These are phyloP conservation scores for Hoplodrina ambigua DNA, from an alignment of 2,888 invertebrate genomes.

Conservation along the genomic window DNA sequence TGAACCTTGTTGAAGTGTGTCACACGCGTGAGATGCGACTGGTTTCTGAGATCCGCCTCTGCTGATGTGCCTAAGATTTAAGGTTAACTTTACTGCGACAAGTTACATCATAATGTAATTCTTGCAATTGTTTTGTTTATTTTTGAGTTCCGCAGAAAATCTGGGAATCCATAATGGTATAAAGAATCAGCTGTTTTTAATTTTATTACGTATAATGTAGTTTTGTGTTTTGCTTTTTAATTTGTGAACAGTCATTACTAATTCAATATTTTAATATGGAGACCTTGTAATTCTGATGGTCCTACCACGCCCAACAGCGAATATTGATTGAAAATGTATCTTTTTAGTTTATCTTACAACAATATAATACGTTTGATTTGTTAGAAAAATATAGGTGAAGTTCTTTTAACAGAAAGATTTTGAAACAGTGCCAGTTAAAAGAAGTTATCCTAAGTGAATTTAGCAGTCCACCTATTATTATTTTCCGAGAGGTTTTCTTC, in stretches of 20 bases:
- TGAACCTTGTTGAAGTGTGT: conserved; percentile 81
- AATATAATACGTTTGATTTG: background rate
- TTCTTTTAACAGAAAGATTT: too few species aligned
- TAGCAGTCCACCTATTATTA: background rate
- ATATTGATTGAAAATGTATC: background rate
- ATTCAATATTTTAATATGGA: background rate
- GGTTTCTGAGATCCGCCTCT: conserved; percentile 76
- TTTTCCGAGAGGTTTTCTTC: background rate
- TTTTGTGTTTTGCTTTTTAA: background rate
- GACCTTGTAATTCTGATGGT: background rate
- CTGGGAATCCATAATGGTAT: background rate
- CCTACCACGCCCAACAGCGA: too few species aligned
- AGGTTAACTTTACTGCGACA: conserved; percentile 68
- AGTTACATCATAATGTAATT: conserved; percentile 68
- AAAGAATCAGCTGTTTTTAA: background rate
- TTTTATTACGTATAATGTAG: background rate
- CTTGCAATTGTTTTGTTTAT: conserved; percentile 35
- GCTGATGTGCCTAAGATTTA: conserved; percentile 71
- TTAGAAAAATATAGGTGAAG: background rate
- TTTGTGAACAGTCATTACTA: background rate
- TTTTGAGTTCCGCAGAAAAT: conserved; percentile 16
- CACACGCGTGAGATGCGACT: conserved; percentile 76
- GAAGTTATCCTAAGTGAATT: too few species aligned
- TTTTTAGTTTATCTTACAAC: background rate
- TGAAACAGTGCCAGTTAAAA: background rate